Conservation (phyloP, 2,888 invertebrate species). For the Agrotis ipsilon region DNA sequence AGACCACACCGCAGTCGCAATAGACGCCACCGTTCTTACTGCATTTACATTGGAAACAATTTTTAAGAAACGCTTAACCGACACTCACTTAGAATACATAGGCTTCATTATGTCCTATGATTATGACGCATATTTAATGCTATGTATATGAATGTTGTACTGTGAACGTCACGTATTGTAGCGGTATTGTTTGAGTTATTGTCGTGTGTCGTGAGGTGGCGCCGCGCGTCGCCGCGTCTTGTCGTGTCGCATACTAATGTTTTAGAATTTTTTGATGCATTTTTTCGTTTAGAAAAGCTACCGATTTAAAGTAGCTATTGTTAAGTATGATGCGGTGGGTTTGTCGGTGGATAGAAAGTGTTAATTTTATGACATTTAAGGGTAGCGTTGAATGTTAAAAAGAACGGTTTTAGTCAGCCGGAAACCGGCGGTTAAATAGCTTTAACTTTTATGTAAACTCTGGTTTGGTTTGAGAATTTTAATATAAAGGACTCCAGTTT, state of each 20-base stretch:
- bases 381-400: conserved; percentile 11
- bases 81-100: conserved; percentile 42
- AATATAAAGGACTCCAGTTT: too few relatives aligned
- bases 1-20: conserved; percentile 45
- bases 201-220: conserved; percentile 50
- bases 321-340: neutral
- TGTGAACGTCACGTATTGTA: conserved; percentile 55
- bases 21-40: conserved; percentile 41
- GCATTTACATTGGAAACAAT: conserved; percentile 40
- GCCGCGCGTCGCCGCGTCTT: conserved; percentile 43
- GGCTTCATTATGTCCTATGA: conserved; percentile 38
- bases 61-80: conserved; percentile 40
- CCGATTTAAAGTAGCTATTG: neutral
- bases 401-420: neutral
- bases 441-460: neutral
- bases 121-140: conserved; percentile 47
- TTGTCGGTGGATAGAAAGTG: conserved; percentile 3
- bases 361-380: neutral
- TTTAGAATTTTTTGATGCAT: conserved; percentile 18
- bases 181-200: conserved; percentile 62
- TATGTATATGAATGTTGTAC: conserved; percentile 21
- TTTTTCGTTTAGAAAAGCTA: conserved; percentile 1
- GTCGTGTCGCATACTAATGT: conserved; percentile 58
- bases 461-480: too few relatives aligned
- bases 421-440: neutral